Evolutionary conservation across 2,797 vertebrate genomes (phyloP), one percentile per base, ranked within the genome.

Genomic region (Phyllotis vaccarum): DNA sequence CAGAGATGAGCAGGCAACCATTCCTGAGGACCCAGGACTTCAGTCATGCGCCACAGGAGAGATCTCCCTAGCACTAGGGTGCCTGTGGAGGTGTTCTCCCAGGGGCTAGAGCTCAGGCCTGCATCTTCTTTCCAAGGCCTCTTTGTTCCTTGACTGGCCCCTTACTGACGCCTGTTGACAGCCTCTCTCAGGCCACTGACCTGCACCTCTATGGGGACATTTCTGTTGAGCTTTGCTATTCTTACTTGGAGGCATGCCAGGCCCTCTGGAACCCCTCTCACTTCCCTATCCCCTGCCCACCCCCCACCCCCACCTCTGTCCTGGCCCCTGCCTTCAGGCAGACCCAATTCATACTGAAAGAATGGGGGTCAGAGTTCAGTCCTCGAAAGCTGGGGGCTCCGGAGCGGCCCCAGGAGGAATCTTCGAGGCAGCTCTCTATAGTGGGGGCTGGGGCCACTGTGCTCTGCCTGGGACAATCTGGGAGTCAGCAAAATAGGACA

Each of bases 281-380:
- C 89, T 60, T 60, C 72, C 37, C 58, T 89, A 37, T 64, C 58
- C 74, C 58, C 56, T 86, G 66, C n/a, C 49, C 49, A 72, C 85
- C 10, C 46, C 68, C 52, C 29, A 56, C 72, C 87, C 75, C 86
- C 9, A 72, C 27, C 9, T 1, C 66, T 60, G 43, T 87, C 66
- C 78, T 11, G 66, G 96, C 89, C 90, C 86, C 79, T 2, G 17
- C 93, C 95, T 86, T 89, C 31, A 75, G 92, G 93, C 89, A 54
- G 76, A 68, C 58, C 1, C 31, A 49, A 95, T 96, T 97, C 93
- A 95, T n/a, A 86, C 89, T 54, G 90, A 86, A 98, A 97, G 95
- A 98, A 98, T 96, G 95, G 60, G 72, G 96, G 97, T 98, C 96
- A 97, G 96, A 97, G 97, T 98, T 98, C 97, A 98, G 88, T 46